Evolutionary conservation across 1,140 invertebrate genomes (phyloP).

Genomic region (Notospermus geniculatus): DNA sequence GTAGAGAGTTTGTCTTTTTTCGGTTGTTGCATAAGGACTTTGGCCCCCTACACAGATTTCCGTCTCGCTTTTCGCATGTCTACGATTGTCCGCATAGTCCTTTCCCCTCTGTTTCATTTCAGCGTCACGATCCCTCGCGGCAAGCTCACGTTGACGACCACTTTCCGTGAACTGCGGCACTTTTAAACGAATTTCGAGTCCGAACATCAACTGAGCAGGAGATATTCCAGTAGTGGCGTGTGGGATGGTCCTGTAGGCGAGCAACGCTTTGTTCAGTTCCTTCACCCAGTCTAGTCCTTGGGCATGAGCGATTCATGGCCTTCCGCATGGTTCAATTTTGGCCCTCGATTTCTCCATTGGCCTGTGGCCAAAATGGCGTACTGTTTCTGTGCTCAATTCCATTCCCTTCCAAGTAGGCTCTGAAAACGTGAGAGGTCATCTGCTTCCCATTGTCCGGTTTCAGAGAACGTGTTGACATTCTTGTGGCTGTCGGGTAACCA

Average conservation of each 20-base stretch:
- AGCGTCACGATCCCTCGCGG: constrained; percentile 17
- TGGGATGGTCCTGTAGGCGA: constrained; percentile 25
- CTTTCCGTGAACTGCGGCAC: constrained; percentile 11
- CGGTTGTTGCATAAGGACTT: constrained; percentile 13
- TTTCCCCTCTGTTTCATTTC: constrained; percentile 22
- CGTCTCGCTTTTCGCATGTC: constrained; percentile 10
- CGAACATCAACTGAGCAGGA: constrained; percentile 24
- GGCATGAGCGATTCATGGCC: constrained; percentile 23
- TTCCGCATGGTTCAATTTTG: constrained; percentile 26
- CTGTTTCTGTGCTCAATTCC: constrained; percentile 10
- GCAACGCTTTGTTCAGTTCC: constrained; percentile 20
- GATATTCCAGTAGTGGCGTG: constrained; percentile 22
- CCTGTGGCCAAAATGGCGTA: constrained; percentile 22
- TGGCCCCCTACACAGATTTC: constrained; percentile 11
- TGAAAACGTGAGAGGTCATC: constrained; percentile 7
- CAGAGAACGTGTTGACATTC: too few species aligned
- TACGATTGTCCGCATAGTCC: constrained; percentile 14
- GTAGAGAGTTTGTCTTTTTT: constrained; percentile 6
- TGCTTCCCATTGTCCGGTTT: constrained; percentile 6
- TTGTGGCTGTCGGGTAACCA: too few species aligned
- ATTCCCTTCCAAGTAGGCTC: constrained; percentile 13
- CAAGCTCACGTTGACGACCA: not conserved
- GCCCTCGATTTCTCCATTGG: constrained; percentile 29
- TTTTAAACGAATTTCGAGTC: constrained; percentile 19
- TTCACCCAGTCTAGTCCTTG: constrained; percentile 24